A percentile compares a stretch with the other conserved stretches of the same genome.
Conservation (phyloP, 2,797 vertebrate species). For the Crotalus adamanteus region DNA sequence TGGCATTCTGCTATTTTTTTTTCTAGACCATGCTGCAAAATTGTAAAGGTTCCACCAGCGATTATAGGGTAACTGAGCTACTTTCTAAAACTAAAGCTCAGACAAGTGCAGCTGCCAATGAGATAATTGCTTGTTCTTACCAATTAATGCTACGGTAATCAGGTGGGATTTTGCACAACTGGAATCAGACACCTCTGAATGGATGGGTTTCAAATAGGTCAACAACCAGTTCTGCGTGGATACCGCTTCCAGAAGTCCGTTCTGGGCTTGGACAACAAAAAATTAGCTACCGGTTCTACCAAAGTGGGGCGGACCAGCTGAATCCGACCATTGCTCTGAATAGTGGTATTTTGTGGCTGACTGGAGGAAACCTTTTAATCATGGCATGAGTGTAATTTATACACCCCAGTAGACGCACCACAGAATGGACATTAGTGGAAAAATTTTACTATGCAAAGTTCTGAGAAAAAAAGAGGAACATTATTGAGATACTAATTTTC, state of each 20-base stretch:
- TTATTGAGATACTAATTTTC: background rate
- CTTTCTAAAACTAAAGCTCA: background rate
- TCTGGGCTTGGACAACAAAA: no score
- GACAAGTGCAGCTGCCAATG: background rate
- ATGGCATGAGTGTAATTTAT: background rate
- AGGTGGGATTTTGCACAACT: background rate
- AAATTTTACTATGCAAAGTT: background rate
- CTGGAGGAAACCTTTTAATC: background rate
- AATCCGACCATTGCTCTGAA: background rate
- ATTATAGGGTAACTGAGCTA: background rate
- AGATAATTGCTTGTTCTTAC: background rate
- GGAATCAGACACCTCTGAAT: background rate
- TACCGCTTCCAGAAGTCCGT: no score
- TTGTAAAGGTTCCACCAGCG: no score
- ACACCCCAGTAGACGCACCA: background rate
- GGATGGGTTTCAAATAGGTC: no score
- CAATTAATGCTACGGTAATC: background rate
- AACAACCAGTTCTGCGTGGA: no score
- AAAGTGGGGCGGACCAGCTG: no score
- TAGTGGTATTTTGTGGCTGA: background rate
- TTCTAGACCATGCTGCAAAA: background rate
- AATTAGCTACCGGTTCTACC: no score
- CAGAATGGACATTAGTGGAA: background rate
- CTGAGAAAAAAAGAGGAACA: background rate
- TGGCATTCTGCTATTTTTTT: background rate